phyloP scores from a whole-genome alignment of 2,113 vertebrate genomes.

The Mesoclemmys tuberculata region DNA sequence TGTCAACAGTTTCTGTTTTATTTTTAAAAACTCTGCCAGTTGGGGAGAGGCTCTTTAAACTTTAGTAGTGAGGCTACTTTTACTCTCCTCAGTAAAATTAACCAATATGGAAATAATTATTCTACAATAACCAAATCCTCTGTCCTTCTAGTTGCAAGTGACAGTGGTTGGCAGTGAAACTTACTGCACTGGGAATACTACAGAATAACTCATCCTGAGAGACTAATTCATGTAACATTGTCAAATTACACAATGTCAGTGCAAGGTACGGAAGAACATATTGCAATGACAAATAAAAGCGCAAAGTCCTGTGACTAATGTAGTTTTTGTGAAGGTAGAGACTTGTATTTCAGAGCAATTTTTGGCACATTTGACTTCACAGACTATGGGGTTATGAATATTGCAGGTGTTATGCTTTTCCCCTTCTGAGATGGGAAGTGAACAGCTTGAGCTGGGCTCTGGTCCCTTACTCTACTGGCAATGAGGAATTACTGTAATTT shows the following conservation, averaged over 20 bases:
- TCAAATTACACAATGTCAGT: constrained; percentile 67
- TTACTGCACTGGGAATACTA: constrained; percentile 22
- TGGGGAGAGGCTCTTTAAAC: neutral
- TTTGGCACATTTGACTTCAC: constrained; percentile 12
- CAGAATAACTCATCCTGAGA: constrained; percentile 43
- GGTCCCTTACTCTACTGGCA: constrained; percentile 9
- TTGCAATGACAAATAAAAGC: constrained; percentile 64
- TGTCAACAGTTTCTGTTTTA: constrained; percentile 22
- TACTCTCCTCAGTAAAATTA: constrained; percentile 36
- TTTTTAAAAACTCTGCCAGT: neutral
- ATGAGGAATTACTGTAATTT: neutral
- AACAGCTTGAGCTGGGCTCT: neutral
- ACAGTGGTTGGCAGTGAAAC: constrained; percentile 41
- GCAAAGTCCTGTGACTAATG: constrained; percentile 61
- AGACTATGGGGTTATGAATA: constrained; percentile 47
- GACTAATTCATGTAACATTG: constrained; percentile 57
- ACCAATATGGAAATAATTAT: constrained; percentile 71
- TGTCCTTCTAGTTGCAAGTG: constrained; percentile 42
- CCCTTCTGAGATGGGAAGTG: neutral
- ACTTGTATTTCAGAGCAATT: constrained; percentile 28
- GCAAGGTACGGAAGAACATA: constrained; percentile 62
- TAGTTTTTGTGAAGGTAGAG: constrained; percentile 47
- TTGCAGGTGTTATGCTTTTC: constrained; percentile 16
- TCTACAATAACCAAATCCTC: constrained; percentile 32
- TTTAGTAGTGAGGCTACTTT: constrained; percentile 11